Percentiles rank a stretch among this genome's conserved stretches.
Conservation (phyloP, 2,888 invertebrate species). For the Agrotis segetum region DNA sequence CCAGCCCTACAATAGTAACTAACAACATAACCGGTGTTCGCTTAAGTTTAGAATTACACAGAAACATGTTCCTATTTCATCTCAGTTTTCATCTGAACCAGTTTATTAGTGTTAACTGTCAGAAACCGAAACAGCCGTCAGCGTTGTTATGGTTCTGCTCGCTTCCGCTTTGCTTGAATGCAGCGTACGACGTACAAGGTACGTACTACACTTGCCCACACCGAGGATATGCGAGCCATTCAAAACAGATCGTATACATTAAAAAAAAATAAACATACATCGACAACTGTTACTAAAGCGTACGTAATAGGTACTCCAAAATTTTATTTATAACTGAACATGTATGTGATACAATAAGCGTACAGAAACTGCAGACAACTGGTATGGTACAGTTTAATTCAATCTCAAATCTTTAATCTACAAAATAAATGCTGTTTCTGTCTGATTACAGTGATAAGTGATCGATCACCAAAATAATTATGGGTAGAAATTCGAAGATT, state of each 20-base stretch:
- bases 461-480: no score
- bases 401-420: no score
- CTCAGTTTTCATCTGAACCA: slow-evolving; percentile 82
- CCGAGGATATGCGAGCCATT: slow-evolving; percentile 72
- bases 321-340: slow-evolving; percentile 8
- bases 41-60: slow-evolving; percentile 74
- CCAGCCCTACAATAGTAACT: slow-evolving; percentile 51
- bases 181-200: slow-evolving; percentile 57
- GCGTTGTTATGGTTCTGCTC: slow-evolving; percentile 85
- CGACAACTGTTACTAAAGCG: slow-evolving; percentile 65
- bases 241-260: slow-evolving; percentile 77
- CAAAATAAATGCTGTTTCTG: no score
- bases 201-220: slow-evolving; percentile 67
- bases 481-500: no score
- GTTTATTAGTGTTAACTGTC: slow-evolving; percentile 86
- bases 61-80: slow-evolving; percentile 83
- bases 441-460: no score
- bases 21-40: slow-evolving; percentile 55
- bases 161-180: slow-evolving; percentile 82
- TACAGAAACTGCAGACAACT: no score
- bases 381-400: no score
- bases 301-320: slow-evolving; percentile 34
- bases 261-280: slow-evolving; percentile 82
- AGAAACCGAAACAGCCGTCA: slow-evolving; percentile 82
- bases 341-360: no score